Conservation (phyloP, 2,888 invertebrate genomes). For the Dynastes maya region DNA sequence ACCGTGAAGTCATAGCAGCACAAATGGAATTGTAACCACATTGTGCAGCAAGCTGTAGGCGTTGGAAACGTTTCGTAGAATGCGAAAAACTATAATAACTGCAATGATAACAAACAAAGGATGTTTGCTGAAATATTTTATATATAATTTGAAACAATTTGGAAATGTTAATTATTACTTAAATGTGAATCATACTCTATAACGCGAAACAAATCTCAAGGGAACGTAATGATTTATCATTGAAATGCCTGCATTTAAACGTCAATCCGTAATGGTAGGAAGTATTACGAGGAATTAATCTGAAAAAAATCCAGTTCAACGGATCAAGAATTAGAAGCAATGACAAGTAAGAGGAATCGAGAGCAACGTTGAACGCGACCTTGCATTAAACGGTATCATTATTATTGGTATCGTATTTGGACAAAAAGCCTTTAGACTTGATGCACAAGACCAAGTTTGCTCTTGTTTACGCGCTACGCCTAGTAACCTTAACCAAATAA, state of each 20-base stretch:
- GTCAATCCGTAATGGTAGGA: background rate
- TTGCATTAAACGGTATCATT: constrained; percentile 13
- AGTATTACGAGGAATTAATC: constrained; percentile 1
- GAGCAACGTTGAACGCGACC: constrained; percentile 18
- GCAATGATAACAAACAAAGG: no score
- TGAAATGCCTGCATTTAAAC: constrained; percentile 1
- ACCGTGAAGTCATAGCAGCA: constrained; percentile 13
- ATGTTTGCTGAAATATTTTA: no score
- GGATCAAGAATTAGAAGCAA: constrained; percentile 28
- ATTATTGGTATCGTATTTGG: constrained; percentile 39
- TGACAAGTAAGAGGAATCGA: constrained; percentile 24
- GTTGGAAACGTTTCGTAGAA: no score
- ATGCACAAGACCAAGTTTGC: constrained; percentile 14
- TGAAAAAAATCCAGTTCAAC: constrained; percentile 26
- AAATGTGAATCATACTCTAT: background rate
- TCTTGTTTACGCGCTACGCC: constrained; percentile 18
- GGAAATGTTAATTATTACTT: no score
- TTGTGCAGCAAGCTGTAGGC: background rate
- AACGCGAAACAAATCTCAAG: background rate
- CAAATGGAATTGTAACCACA: background rate
- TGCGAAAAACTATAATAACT: no score
- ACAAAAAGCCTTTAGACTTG: constrained; percentile 39
- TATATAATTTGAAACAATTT: no score
- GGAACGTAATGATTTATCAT: background rate
- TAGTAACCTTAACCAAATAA: constrained; percentile 40